phyloP scores from a whole-genome alignment of 2,888 invertebrate genomes.

The Eubasilissa splendida region DNA sequence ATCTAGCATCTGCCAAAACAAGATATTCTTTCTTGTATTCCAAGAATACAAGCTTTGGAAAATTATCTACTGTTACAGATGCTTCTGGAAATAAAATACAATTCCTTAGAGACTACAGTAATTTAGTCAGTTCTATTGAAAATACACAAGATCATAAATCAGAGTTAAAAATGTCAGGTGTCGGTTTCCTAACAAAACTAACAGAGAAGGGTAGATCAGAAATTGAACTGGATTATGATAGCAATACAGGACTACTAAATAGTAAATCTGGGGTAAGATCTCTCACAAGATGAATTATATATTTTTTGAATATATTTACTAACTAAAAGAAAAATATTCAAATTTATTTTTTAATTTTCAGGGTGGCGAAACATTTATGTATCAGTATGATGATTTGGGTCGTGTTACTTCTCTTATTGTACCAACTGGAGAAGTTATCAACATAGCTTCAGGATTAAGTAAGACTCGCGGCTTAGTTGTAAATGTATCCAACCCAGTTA shows the following conservation, averaged over 20 bases:
- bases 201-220: constrained; percentile 91
- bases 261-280: constrained; percentile 84
- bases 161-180: constrained; percentile 92
- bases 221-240: constrained; percentile 92
- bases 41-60: constrained; percentile 96
- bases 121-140: constrained; percentile 93
- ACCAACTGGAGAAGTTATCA: constrained; percentile 92
- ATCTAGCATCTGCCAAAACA: constrained; percentile 94
- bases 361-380: constrained; percentile 91
- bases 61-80: constrained; percentile 93
- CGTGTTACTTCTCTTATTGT: constrained; percentile 88
- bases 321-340: background rate
- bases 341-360: constrained; percentile 63
- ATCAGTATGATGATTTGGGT: constrained; percentile 92
- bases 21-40: constrained; percentile 97
- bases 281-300: background rate
- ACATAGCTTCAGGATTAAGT: constrained; percentile 84
- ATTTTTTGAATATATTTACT: background rate
- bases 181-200: constrained; percentile 91
- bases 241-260: constrained; percentile 88
- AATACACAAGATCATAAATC: constrained; percentile 95
- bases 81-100: constrained; percentile 94
- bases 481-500: constrained; percentile 75
- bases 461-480: constrained; percentile 84
- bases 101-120: constrained; percentile 92